These are phyloP conservation scores for Cynodonichthys magdalenae DNA, from an alignment of 2,797 vertebrate genomes.

Conservation along the genomic window DNA sequence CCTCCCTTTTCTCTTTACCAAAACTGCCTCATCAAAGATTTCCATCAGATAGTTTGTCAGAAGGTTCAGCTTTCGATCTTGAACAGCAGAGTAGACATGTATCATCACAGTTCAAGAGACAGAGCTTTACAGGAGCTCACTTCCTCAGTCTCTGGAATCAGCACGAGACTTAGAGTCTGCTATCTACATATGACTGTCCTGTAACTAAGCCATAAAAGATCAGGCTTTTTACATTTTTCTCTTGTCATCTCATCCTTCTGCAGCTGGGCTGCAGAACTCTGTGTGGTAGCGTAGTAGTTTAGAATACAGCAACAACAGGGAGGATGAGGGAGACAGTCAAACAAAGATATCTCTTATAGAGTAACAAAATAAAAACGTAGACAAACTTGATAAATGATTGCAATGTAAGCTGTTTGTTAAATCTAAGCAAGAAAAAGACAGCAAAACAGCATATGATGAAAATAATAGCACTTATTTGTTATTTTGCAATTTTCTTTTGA, in stretches of 20 bases:
- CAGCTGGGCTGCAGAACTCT: slow-evolving; percentile 35
- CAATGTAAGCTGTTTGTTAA: slow-evolving; percentile 54
- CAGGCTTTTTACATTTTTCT: slow-evolving; percentile 53
- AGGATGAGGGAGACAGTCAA: slow-evolving; percentile 46
- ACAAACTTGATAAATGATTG: slow-evolving; percentile 36
- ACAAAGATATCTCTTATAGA: slow-evolving; percentile 52
- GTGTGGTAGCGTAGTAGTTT: slow-evolving; percentile 57
- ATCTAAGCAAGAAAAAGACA: slow-evolving; percentile 25
- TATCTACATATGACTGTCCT: slow-evolving; percentile 42
- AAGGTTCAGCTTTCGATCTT: slow-evolving; percentile 34
- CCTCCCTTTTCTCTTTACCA: slow-evolving; percentile 28
- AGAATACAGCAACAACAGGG: slow-evolving; percentile 44
- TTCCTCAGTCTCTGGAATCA: slow-evolving; percentile 35
- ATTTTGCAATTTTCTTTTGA: neutral
- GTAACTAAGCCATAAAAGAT: slow-evolving; percentile 37
- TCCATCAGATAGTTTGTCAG: slow-evolving; percentile 53
- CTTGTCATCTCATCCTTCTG: slow-evolving; percentile 36
- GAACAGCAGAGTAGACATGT: slow-evolving; percentile 35
- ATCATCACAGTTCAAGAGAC: slow-evolving; percentile 42
- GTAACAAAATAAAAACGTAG: slow-evolving; percentile 55
- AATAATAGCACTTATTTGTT: slow-evolving; percentile 9
- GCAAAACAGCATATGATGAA: slow-evolving; percentile 9
- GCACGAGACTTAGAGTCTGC: slow-evolving; percentile 38
- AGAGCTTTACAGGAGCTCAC: slow-evolving; percentile 38
- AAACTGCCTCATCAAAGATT: slow-evolving; percentile 53